Evolutionary conservation across 2,888 invertebrate genomes (phyloP).

Genomic region (Agrotis exclamationis): DNA sequence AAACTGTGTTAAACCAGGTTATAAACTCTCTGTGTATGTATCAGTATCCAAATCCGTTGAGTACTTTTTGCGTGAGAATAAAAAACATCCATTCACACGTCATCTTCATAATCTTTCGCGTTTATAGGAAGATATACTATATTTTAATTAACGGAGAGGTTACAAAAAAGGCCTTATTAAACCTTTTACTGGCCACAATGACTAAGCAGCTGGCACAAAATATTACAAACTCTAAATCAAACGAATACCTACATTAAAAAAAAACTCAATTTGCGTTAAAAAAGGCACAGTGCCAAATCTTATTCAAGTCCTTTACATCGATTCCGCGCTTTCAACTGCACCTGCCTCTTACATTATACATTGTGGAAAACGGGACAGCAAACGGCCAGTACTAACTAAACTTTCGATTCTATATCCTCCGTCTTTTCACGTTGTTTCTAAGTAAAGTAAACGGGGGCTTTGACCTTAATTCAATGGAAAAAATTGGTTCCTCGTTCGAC

Average conservation of each 20-base stretch:
- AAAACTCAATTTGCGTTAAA: constrained; percentile 6
- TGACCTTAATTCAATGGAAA: too few relatives aligned
- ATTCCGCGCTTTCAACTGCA: constrained; percentile 45
- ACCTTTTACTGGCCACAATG: neutral
- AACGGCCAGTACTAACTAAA: constrained; percentile 15
- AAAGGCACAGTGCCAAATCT: constrained; percentile 45
- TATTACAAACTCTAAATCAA: neutral
- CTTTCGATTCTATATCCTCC: constrained; percentile 29
- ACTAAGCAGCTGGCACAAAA: constrained; percentile 6
- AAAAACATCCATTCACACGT: too few relatives aligned
- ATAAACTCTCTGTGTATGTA: too few relatives aligned
- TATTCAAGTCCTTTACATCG: constrained; percentile 18
- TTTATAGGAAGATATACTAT: too few relatives aligned
- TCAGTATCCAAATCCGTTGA: too few relatives aligned
- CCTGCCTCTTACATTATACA: constrained; percentile 61
- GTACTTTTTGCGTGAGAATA: too few relatives aligned
- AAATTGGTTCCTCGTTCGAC: too few relatives aligned
- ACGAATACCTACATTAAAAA: neutral
- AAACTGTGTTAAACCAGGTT: too few relatives aligned
- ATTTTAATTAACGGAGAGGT: neutral
- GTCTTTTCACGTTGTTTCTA: too few relatives aligned
- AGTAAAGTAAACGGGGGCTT: too few relatives aligned
- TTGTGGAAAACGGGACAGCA: constrained; percentile 39
- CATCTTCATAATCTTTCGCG: too few relatives aligned
- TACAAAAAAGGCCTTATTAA: neutral